Conservation (phyloP, 2,888 invertebrate genomes). For the Rhabditoides inermis region DNA sequence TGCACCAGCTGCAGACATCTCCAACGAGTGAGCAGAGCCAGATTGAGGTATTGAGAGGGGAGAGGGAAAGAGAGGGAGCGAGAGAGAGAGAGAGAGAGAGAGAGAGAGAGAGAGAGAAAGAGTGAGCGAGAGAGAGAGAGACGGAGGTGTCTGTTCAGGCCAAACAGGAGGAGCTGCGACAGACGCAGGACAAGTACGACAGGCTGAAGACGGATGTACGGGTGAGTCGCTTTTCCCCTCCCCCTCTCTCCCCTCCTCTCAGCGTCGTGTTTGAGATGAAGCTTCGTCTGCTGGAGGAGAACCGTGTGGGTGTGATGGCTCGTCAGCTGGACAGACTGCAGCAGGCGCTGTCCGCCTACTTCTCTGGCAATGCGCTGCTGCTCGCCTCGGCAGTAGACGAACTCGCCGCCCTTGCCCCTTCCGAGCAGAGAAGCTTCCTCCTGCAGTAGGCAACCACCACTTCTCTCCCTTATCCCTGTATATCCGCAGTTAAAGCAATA, state of each 20-base stretch:
- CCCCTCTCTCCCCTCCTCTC: neutral
- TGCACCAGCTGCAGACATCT: slow-evolving; percentile 71
- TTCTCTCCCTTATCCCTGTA: no score
- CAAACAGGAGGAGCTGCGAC: slow-evolving; percentile 68
- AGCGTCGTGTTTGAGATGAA: slow-evolving; percentile 64
- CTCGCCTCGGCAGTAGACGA: slow-evolving; percentile 25
- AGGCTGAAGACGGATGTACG: slow-evolving; percentile 83
- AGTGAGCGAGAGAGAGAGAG: no score
- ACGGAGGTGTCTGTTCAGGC: neutral
- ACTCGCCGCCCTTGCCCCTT: slow-evolving; percentile 9
- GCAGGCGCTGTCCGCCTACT: slow-evolving; percentile 29
- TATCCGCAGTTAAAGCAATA: no score
- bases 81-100: neutral
- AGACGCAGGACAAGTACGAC: slow-evolving; percentile 82
- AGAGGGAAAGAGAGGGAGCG: no score
- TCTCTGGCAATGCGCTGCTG: slow-evolving; percentile 30
- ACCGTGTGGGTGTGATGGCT: slow-evolving; percentile 67
- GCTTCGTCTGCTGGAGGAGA: slow-evolving; percentile 90
- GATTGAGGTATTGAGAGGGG: slow-evolving; percentile 12
- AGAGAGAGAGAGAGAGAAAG: neutral
- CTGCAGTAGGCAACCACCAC: no score
- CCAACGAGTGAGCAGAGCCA: slow-evolving; percentile 52
- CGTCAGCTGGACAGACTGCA: slow-evolving; percentile 31
- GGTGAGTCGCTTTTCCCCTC: slow-evolving; percentile 9
- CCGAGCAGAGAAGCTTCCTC: slow-evolving; percentile 3